A percentile compares a stretch with the other conserved stretches of the same genome.
Evolutionary conservation across 2,797 vertebrate species (phyloP).

Genomic region (Crenichthys baileyi): DNA sequence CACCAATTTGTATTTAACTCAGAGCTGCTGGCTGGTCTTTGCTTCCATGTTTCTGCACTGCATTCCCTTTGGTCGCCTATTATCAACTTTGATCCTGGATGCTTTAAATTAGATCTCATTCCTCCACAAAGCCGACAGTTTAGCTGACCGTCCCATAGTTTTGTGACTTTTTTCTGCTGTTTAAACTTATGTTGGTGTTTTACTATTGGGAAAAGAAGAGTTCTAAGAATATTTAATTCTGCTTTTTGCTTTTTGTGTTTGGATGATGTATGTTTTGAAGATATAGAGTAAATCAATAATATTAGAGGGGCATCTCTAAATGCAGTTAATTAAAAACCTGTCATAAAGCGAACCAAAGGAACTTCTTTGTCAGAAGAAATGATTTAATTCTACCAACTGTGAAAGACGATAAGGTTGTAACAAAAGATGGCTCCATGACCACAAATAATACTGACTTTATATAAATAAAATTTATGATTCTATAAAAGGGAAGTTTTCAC

Average conservation of each 20-base stretch:
- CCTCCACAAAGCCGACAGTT: not conserved
- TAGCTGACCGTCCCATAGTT: not conserved
- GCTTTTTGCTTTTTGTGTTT: not conserved
- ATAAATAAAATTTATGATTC: not conserved
- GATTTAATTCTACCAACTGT: not conserved
- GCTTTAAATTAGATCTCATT: not conserved
- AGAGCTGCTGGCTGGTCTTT: not conserved
- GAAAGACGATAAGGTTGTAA: not conserved
- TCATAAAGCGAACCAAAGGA: not conserved
- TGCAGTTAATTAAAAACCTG: not conserved
- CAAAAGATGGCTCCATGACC: no score
- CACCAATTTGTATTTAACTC: not conserved
- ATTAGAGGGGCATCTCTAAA: not conserved
- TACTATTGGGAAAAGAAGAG: not conserved
- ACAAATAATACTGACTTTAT: not conserved
- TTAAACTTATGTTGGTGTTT: not conserved
- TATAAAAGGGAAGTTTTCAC: not conserved
- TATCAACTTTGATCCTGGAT: not conserved
- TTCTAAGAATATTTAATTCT: conserved; percentile 10
- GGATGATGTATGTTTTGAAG: not conserved
- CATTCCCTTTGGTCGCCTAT: not conserved
- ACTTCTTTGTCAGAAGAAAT: not conserved
- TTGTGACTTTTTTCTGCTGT: not conserved
- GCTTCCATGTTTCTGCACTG: conserved; percentile 11
- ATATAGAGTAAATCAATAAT: not conserved